Base-by-base conservation (phyloP, 2,797 vertebrate genomes). In the Pseudomugil gertrudae region DNA sequence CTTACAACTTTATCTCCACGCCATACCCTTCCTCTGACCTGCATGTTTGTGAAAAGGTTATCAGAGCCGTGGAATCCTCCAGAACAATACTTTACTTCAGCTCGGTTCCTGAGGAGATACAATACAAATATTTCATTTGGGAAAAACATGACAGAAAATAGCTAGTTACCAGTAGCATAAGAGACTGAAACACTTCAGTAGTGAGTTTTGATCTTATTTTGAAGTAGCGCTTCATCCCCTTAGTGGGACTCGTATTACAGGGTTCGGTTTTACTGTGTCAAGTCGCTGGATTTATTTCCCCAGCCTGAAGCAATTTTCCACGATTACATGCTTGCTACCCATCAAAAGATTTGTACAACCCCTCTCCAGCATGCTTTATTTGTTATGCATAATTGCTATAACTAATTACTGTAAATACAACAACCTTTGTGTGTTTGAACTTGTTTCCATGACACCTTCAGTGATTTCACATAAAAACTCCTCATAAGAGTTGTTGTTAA, bases 61-160 rank as follows among this genome's bases (percentile, higher is more conserved):
- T 99, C 91, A 24, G 96, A 99, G 57, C 98, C 97, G 47, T 99
- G 98, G 88, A 94, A 95, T 36, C 98, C 97, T 5, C 95, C 94
- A 0, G 9, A 69, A 74, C 96, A 97, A 70, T 11, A 92, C 82
- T 97, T 97, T n/a, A 95, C 21, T 4, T 96, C 94, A 23, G 40
- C n/a, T 0, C 27, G 76, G 51, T 76, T 91, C 51, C 97, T 99
- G 87, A 74, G 52, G 53, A 83, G 36, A 67, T 48, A 74, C n/a
- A 76, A n/a, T 0, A 51, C 60, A 62, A 38, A 47, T 1, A 10
- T 13, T 32, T 60, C 5, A 14, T 29, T 15, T 58, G 26, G 15
- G 4, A 52, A 10, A 57, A 19, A 0, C 5, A 53, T 3, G 32
- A 9, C 24, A 11, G 2, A n/a, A 5, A 29, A 45, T n/a, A 45